phyloP scores from a whole-genome alignment of 2,113 vertebrate species.

The Notothenia coriiceps region DNA sequence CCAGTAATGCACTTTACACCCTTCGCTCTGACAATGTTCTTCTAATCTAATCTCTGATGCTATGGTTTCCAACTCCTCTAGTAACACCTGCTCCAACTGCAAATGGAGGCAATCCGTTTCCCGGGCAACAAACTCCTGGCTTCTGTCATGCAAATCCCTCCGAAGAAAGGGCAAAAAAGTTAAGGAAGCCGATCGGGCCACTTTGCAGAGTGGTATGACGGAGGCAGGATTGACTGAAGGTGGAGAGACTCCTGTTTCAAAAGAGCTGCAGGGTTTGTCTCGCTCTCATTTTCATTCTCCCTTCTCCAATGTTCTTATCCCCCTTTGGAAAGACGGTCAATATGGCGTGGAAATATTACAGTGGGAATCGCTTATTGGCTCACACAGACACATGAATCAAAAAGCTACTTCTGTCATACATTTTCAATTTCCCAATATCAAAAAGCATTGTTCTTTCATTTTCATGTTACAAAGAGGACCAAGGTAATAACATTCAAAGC shows the following conservation, averaged over 20 bases:
- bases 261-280: conserved; percentile 57
- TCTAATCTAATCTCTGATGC: conserved; percentile 72
- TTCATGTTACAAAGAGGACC: conserved; percentile 8
- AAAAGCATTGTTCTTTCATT: conserved; percentile 46
- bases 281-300: conserved; percentile 47
- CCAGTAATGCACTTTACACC: conserved; percentile 54
- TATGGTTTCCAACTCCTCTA: conserved; percentile 72
- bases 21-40: conserved; percentile 68
- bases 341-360: conserved; percentile 36
- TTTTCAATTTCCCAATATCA: conserved; percentile 17
- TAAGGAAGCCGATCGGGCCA: conserved; percentile 74
- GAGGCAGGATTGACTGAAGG: conserved; percentile 60
- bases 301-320: conserved; percentile 53
- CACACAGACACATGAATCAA: conserved; percentile 9
- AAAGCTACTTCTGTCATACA: conserved; percentile 13
- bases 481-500: conserved; percentile 67
- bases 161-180: conserved; percentile 77
- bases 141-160: conserved; percentile 81
- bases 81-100: conserved; percentile 80
- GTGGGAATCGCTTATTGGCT: conserved; percentile 30
- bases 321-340: conserved; percentile 32
- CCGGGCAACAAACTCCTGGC: conserved; percentile 80
- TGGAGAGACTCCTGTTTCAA: conserved; percentile 53
- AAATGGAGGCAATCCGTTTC: conserved; percentile 83
- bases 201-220: conserved; percentile 68